Evolutionary conservation across 2,888 invertebrate species (phyloP), one percentile per base, ranked within the genome.

Genomic region (Trachelus iudaicus): DNA sequence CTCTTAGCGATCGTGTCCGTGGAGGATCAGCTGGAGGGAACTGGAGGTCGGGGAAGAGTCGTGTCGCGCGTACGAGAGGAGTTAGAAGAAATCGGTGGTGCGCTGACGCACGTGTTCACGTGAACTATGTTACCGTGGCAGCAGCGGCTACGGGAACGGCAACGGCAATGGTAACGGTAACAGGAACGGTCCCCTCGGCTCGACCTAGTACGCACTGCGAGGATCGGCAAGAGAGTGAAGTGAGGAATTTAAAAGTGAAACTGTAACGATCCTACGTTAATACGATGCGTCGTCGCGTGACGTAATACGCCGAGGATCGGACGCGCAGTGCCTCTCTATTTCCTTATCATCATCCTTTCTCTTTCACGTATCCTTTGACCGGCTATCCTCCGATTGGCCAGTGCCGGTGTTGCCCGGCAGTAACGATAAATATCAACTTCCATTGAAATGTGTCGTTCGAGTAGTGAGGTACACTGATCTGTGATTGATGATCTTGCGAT

Each of bases 161-260:
- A 34, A 74, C 74, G 74, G 37, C 35, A 34, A 74, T 34, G 74
- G 74, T 40, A 34, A 69, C 79, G 73, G 83, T 83, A 82, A 85
- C 85, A 86, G 85, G 87, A 86, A 85, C 85, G 86, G 76, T 79
- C 74, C 74, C 30, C 74, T 34, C 13, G 74, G 84, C 87, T 85
- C 87, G 88, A 89, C 87, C 89, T 87, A 88, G 87, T 87, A 81
- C 80, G 79, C 40, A 77, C 79, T 80, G 82, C 77, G 79, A 83
- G 83, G 84, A 84, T 84, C 82, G 80, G 81, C 33, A 71, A 30
- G 71, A 71, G 71, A 71, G 71, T 71, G 71, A 71, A 71, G 71
- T 30, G 76, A 83, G 86, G 86, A 88, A 88, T 89, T 89, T 87
- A 89, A 89, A 89, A 89, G 89, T 89, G 89, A 89, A 89, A 89